Evolutionary conservation across 2,113 vertebrate genomes (phyloP), one percentile per base, ranked within the genome.

Genomic region (Tetrao urogallus): DNA sequence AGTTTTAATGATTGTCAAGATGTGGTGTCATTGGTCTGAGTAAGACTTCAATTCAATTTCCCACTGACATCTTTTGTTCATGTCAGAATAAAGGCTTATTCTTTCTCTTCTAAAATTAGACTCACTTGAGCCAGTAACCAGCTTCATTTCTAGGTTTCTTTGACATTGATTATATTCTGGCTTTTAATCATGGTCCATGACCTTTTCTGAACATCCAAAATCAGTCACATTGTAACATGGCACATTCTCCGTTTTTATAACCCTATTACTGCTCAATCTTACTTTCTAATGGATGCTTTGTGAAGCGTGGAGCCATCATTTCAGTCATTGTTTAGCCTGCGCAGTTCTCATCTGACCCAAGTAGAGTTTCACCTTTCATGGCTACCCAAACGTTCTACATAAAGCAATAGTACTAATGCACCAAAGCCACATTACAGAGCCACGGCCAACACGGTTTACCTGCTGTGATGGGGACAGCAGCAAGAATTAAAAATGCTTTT

Each of bases 151-250:
- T 71, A 34, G 64, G 75, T 11, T 70, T 85, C 60, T 82, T 82
- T 88, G 88, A 64, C 69, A 81, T 21, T 86, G 82, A 74, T 88
- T 64, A 48, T 89, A 32, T 4, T 88, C 42, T 71, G 42, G 21
- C 54, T 88, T 91, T 92, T 87, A 85, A 88, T 95, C 60, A 40
- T 27, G 19, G 32, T 89, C 60, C 71, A 38, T 77, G 89, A 93
- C 87, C 91, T 91, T 91, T 94, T 71, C 89, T 88, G 78, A 93
- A 45, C 48, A 78, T 30, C 66, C 36, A 27, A 50, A 65, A 91
- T 66, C 74, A 74, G 66, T 50, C 45, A 63, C 7, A 27, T 82
- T 85, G 48, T 63, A 64, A 80, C 50, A 77, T 71, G 56, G 28
- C 42, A 80, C 14, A 57, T 27, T 91, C 75, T 86, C 67, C 34